Evolutionary conservation across 1,140 invertebrate species (phyloP), one percentile per base, ranked within the genome.

Genomic region (Drosophila cardini): DNA sequence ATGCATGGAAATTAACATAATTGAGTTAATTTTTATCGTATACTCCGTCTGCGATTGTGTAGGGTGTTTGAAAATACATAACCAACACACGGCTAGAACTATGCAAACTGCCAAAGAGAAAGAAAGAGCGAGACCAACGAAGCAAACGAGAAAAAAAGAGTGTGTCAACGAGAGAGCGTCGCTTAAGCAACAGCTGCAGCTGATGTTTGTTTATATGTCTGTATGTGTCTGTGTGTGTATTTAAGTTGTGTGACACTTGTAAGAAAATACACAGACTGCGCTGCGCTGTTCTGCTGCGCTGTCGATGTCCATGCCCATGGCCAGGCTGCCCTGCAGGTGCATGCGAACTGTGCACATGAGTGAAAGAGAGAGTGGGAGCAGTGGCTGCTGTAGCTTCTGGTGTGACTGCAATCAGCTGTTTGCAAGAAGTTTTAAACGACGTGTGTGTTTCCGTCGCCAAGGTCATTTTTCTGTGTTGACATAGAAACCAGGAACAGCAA

Each of bases 401-500:
- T n/a, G 52, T 15, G 43, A 55, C 67, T 73, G 53, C 38, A 76
- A 43, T 79, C 83, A 87, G 83, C 78, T 87, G 83, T 82, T 42
- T 52, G 60, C 57, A 64, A 71, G 43, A 68, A 55, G 56, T 63
- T 68, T 63, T 30, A 60, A 76, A 50, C 78, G 61, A 63, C 45
- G 55, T 45, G 26, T 42, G 43, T 56, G 15, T 16, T 2, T 9
- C 43, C 15, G 42, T 74, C 68, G 79, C 60, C 84, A 89, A 89
- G 84, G 84, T 90, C 80, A 89, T 75, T 84, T 75, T 84, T 69
- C 55, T 69, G 58, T 83, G 84, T 89, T 89, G 83, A 87, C 83
- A 87, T 87, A 89, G 84, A 89, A 87, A 89, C 84, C 76, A 76
- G 53, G 63, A 80, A 69, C 40, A 76, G 61, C 65, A 53, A 69